phyloP scores from a whole-genome alignment of 2,797 vertebrate species.

The Rhynchonycteris naso region DNA sequence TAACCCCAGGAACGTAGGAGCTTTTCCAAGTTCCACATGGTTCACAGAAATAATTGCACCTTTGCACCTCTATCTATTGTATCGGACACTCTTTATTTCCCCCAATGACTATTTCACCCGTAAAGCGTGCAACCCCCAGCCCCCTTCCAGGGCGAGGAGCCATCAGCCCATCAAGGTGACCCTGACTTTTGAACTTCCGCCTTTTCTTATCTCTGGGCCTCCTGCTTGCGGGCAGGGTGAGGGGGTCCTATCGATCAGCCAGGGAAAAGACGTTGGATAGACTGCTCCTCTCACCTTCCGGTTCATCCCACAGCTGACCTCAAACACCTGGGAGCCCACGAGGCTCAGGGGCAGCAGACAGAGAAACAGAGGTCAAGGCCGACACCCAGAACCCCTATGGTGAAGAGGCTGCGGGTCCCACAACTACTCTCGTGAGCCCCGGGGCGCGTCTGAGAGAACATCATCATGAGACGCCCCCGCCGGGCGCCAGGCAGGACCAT shows the following conservation, averaged over 20 bases:
- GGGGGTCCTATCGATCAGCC: fast-evolving
- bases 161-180: fast-evolving
- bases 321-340: too few relatives aligned
- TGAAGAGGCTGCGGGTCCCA: too few relatives aligned
- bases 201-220: background rate
- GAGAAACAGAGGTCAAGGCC: background rate
- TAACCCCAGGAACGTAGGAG: background rate
- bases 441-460: background rate
- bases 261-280: fast-evolving
- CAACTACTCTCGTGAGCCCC: fast-evolving
- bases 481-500: background rate
- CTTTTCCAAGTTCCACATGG: background rate
- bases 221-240: fast-evolving
- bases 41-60: background rate
- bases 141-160: background rate
- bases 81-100: background rate
- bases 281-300: fast-evolving
- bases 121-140: fast-evolving
- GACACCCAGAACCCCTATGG: background rate
- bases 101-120: too few relatives aligned
- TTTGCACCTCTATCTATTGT: background rate
- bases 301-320: background rate
- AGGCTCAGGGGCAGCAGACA: background rate
- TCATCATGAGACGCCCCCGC: background rate
- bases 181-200: background rate